Base-by-base conservation (phyloP, 2,113 vertebrate species). In the Pygoscelis adeliae region DNA sequence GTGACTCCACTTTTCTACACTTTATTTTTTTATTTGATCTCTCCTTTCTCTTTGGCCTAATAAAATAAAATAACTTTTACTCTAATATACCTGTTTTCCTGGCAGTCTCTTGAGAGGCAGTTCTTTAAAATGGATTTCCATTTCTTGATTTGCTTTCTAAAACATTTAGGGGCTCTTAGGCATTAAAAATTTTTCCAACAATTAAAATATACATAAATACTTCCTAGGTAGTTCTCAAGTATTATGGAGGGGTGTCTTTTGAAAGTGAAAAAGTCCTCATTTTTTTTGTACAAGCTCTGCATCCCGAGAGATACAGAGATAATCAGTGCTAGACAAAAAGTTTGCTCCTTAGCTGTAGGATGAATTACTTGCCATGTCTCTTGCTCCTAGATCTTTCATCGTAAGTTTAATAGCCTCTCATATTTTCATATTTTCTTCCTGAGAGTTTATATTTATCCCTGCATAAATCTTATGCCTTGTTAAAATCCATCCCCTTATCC, bases 361-460 rank as follows among this genome's bases (percentile, higher is more conserved):
- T 89, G 84, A 95, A 97, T 96, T 79, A 95, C 53, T 93, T 86
- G 58, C 65, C 14, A 5, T 38, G 15, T 71, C 74, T 89, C 55
- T 67, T 80, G 53, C 52, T 83, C 73, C 42, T 93, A 63, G 55
- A 52, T 86, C 62, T 93, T 94, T 96, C 82, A 85, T 81, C 0
- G 1, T 38, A 81, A 76, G 3, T 89, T 95, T 92, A 96, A 94
- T 88, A 94, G 61, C 20, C 27, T 89, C 81, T 92, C 61, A 53
- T 63, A 80, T 40, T 83, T 94, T 50, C 4, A 11, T 58, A 67
- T 84, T 87, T 84, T 55, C 58, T 92, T 90, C 65, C 47, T 36
- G 25, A 36, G 23, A 58, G 58, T 71, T 86, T 94, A 66, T 91
- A 96, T 96, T 96, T 96, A 93, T 83, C 20, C 6, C 42, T 72